Conservation (phyloP, 1,140 invertebrate genomes). For the Trinorchestia longiramus region DNA sequence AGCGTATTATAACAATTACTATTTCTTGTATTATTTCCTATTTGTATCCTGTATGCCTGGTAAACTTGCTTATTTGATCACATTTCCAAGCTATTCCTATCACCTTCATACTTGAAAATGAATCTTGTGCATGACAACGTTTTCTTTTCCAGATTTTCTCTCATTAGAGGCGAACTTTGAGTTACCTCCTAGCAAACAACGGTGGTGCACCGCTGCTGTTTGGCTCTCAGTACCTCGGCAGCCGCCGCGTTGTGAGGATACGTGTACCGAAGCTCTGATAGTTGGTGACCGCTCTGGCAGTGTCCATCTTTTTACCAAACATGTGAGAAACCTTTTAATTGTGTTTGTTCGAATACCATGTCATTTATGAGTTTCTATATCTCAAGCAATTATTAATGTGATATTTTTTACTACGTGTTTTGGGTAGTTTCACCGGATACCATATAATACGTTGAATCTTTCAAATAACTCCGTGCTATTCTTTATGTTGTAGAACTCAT, state of each 20-base stretch:
- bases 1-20: too few relatives aligned
- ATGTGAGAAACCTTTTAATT: neutral
- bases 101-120: too few relatives aligned
- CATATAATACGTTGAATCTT: neutral
- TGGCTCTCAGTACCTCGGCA: neutral
- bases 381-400: neutral
- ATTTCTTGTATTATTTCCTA: too few relatives aligned
- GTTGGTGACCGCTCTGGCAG: slow-evolving; percentile 32
- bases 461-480: neutral
- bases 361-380: neutral
- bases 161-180: neutral
- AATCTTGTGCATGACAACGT: neutral
- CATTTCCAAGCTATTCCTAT: too few relatives aligned
- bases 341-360: neutral
- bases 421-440: neutral
- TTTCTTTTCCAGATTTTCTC: neutral
- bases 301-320: neutral
- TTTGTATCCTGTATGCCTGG: too few relatives aligned
- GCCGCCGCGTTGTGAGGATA: neutral
- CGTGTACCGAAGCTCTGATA: neutral
- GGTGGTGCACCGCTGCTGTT: slow-evolving; percentile 19
- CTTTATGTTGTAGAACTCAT: neutral
- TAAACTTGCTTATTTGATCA: too few relatives aligned
- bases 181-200: slow-evolving; percentile 14
- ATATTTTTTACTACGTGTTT: neutral